Evolutionary conservation across 2,888 invertebrate species (phyloP).

Genomic region (Tachina grossa): DNA sequence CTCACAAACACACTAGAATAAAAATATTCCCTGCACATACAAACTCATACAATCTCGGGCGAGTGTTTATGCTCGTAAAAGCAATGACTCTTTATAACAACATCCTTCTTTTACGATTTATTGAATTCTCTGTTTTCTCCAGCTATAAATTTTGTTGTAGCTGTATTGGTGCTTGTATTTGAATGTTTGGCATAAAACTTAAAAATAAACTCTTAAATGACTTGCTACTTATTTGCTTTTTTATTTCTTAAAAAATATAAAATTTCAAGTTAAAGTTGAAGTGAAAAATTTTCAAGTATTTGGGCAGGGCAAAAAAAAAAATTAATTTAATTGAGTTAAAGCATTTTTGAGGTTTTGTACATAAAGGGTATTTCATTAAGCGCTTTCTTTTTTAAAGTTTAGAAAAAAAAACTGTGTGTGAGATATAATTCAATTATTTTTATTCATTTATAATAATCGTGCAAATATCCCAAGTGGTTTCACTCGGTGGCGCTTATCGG

Average conservation of each 20-base stretch:
- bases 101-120: constrained; percentile 48
- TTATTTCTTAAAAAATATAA: neutral
- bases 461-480: no score
- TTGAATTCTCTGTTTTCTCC: constrained; percentile 15
- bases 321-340: no score
- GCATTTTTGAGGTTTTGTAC: no score
- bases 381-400: no score
- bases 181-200: constrained; percentile 35
- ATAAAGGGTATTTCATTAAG: no score
- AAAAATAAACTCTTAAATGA: constrained; percentile 27
- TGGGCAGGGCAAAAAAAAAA: no score
- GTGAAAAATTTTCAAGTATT: no score
- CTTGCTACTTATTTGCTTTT: neutral
- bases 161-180: constrained; percentile 8
- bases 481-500: no score
- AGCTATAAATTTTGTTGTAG: constrained; percentile 49
- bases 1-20: neutral
- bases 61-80: constrained; percentile 15
- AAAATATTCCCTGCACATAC: neutral
- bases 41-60: neutral
- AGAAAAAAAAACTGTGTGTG: no score
- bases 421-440: no score
- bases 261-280: no score
- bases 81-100: constrained; percentile 57
- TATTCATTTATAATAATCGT: no score